phyloP scores from a whole-genome alignment of 2,888 invertebrate genomes.

The Xanthorhoe spadicearia region DNA sequence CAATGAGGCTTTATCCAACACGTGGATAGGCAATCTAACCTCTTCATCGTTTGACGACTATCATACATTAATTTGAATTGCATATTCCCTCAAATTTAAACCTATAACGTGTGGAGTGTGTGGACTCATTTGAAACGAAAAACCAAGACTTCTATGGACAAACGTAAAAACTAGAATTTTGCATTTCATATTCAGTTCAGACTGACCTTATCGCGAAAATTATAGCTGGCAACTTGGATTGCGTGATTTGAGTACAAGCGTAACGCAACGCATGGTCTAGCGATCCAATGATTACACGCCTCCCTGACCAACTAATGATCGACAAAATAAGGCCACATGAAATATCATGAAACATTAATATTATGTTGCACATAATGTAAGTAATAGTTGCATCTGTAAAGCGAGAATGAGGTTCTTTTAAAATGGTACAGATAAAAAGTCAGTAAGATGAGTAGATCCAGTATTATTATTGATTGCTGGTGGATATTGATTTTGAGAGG shows the following conservation, averaged over 20 bases:
- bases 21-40: background rate
- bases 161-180: background rate
- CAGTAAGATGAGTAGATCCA: no score
- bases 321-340: conserved; percentile 54
- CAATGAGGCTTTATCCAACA: conserved; percentile 1
- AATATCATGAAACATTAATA: background rate
- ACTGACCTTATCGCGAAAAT: conserved; percentile 5
- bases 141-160: background rate
- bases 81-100: background rate
- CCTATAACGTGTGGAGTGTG: background rate
- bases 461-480: no score
- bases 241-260: conserved; percentile 62
- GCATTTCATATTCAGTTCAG: background rate
- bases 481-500: no score
- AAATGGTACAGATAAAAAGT: no score
- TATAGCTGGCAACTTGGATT: conserved; percentile 35
- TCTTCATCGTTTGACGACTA: background rate
- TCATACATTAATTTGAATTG: background rate
- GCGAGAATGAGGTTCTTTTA: no score
- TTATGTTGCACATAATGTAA: background rate
- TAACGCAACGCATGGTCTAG: conserved; percentile 65
- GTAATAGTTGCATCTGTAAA: no score
- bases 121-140: background rate
- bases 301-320: conserved; percentile 71
- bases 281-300: conserved; percentile 72